Conservation (phyloP, 37 sponge, comb jelly and placozoan genomes). For the Ianthella basta region DNA sequence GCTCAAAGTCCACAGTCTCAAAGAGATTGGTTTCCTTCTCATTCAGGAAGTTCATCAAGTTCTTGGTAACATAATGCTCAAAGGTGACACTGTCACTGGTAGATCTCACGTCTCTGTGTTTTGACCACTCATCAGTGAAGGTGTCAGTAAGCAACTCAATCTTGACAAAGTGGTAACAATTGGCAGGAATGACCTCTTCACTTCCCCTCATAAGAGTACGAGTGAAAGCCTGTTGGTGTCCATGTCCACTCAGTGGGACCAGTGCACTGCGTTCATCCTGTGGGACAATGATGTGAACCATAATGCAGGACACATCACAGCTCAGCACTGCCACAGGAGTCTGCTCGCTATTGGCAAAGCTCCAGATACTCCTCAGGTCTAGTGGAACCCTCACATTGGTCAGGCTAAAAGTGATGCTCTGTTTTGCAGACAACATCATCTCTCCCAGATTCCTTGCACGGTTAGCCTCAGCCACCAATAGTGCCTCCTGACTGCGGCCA, state of each 20-base stretch:
- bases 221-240: neutral
- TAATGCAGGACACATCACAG: constrained; percentile 49
- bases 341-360: constrained; percentile 24
- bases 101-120: too few species aligned
- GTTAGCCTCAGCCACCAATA: constrained; percentile 60
- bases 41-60: constrained; percentile 14
- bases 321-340: constrained; percentile 60
- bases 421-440: constrained; percentile 50
- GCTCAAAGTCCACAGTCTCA: neutral
- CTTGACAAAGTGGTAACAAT: constrained; percentile 9
- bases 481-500: constrained; percentile 38
- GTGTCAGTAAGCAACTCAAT: neutral
- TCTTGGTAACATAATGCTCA: constrained; percentile 29
- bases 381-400: constrained; percentile 42
- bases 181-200: neutral
- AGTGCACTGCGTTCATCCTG: too few species aligned
- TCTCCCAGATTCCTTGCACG: constrained; percentile 78
- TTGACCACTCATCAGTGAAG: too few species aligned
- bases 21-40: constrained; percentile 10
- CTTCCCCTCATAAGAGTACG: neutral
- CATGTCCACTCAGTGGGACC: too few species aligned
- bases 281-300: constrained; percentile 38
- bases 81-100: neutral
- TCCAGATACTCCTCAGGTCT: constrained; percentile 6
- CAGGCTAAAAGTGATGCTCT: neutral